Base-by-base conservation (phyloP, 2,113 vertebrate genomes). In the Pluvianellus socialis region DNA sequence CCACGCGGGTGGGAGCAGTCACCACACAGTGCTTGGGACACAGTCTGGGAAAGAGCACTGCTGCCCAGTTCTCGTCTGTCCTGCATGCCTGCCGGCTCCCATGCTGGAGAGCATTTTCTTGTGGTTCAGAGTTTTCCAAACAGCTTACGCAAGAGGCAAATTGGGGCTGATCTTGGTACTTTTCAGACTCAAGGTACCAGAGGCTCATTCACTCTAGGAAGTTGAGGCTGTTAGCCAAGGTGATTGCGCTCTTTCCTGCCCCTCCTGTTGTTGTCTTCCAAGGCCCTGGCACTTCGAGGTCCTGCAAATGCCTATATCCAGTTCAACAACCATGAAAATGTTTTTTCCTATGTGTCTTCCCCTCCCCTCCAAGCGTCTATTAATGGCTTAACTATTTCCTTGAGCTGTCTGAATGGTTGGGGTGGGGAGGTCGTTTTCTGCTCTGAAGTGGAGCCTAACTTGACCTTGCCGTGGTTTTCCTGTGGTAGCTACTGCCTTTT, bases 351-450 rank as follows among this genome's bases (percentile, higher is more conserved):
- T 53, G 16, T 28, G 18, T 87, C n/a, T 84, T 76, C 24, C n/a
- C 30, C n/a, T 94, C 62, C 50, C 16, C 47, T 87, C 80, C 53
- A 89, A 75, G 20, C 33, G 27, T 77, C 63, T 66, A 20, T 56
- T 91, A 91, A 76, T 52, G 63, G 45, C 47, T 68, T 71, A 96
- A 9, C 40, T 91, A 6, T 74, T 81, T 91, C 88, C 66, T 82
- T 52, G 20, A 76, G 67, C 70, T 71, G 24, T 71, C 71, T 35
- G 33, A 80, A 67, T n/a, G 30, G 10, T 17, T 77, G 44, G 65
- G 55, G 13, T 87, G 71, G 59, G 52, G 85, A 91, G 59, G 62
- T 47, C 21, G 6, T 91, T 82, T 85, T 42, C 44, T 68, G 27
- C 35, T 74, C 32, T 84, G 12, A 56, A 62, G 50, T 50, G 30